phyloP scores from a whole-genome alignment of 64 coral and sea anemone species.

The Montipora foliosa region DNA sequence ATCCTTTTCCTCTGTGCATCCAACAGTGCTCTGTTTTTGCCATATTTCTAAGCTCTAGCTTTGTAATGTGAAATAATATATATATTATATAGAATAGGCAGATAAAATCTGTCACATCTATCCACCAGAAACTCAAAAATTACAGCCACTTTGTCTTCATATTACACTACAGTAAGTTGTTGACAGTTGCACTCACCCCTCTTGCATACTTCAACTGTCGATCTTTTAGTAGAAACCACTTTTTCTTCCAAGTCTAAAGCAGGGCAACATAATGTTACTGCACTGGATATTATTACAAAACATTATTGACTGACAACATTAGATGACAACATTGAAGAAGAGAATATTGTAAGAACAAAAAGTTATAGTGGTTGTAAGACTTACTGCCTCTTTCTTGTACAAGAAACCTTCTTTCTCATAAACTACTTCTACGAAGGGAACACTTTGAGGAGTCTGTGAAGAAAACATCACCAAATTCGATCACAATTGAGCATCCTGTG shows the following conservation, averaged over 20 bases:
- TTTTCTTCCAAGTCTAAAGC: constrained; percentile 61
- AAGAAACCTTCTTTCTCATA: constrained; percentile 90
- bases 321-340: not conserved
- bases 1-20: no score
- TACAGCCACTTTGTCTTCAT: no score
- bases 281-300: no score
- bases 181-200: constrained; percentile 55
- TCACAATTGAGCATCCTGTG: not conserved
- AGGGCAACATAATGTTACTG: no score
- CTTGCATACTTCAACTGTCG: constrained; percentile 83
- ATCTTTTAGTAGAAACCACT: constrained; percentile 90
- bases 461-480: not conserved
- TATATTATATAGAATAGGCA: no score
- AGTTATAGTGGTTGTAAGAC: not conserved
- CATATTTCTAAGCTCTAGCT: no score
- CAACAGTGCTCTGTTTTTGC: no score
- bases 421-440: constrained; percentile 41
- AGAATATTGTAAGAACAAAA: not conserved
- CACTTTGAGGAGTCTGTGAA: not conserved
- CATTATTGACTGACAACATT: no score
- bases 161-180: no score
- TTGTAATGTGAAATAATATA: no score
- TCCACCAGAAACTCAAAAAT: no score
- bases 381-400: constrained; percentile 77
- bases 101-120: no score